phyloP scores from a whole-genome alignment of 2,888 invertebrate genomes.

The Caenorhabditis afra region DNA sequence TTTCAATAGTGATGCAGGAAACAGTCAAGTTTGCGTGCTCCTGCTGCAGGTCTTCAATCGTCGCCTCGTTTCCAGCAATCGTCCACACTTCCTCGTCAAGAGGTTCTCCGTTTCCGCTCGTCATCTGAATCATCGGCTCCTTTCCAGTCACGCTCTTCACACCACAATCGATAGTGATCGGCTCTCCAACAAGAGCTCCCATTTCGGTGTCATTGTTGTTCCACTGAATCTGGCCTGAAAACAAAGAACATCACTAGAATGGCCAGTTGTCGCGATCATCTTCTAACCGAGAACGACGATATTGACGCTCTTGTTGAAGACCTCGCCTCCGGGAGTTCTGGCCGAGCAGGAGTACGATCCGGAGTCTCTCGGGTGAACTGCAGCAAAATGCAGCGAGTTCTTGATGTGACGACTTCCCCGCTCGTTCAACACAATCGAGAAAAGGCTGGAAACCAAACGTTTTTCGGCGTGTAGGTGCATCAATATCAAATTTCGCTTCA shows the following conservation, averaged over 20 bases:
- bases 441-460: slow-evolving; percentile 62
- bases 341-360: slow-evolving; percentile 67
- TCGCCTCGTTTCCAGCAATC: slow-evolving; percentile 71
- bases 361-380: slow-evolving; percentile 65
- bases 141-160: slow-evolving; percentile 52
- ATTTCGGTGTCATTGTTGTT: slow-evolving; percentile 59
- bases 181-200: slow-evolving; percentile 74
- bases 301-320: slow-evolving; percentile 58
- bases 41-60: slow-evolving; percentile 68
- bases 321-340: slow-evolving; percentile 64
- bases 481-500: slow-evolving; percentile 37
- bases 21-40: slow-evolving; percentile 65
- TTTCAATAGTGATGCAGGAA: slow-evolving; percentile 64
- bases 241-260: neutral
- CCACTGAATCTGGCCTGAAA: slow-evolving; percentile 74
- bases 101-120: slow-evolving; percentile 71
- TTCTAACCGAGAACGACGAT: slow-evolving; percentile 65
- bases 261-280: neutral
- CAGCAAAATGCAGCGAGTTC: slow-evolving; percentile 69
- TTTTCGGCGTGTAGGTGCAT: slow-evolving; percentile 26
- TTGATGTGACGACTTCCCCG: slow-evolving; percentile 63
- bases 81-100: slow-evolving; percentile 67
- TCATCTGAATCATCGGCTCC: slow-evolving; percentile 71
- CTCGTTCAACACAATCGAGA: slow-evolving; percentile 66
- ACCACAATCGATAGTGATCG: slow-evolving; percentile 75